A percentile compares a stretch with the other conserved stretches of the same genome.
Evolutionary conservation across 2,113 vertebrate genomes (phyloP).

Genomic region (Budorcas taxicolor): DNA sequence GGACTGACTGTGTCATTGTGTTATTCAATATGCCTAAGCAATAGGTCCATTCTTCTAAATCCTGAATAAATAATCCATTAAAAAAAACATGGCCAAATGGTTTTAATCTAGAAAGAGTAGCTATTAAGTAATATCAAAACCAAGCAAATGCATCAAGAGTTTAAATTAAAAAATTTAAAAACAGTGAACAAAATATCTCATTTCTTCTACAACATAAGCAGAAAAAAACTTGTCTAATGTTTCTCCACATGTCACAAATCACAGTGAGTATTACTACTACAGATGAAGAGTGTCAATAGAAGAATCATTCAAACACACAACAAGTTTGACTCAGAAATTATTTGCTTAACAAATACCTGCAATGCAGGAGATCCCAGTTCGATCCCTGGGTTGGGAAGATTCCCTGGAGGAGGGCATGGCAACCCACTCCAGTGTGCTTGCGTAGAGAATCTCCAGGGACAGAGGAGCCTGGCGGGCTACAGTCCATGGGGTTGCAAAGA

Average conservation of each 20-base stretch:
- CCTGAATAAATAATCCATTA: background rate
- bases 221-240: background rate
- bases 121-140: background rate
- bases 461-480: background rate
- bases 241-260: background rate
- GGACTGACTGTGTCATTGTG: background rate
- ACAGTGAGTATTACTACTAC: background rate
- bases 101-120: background rate
- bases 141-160: background rate
- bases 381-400: background rate
- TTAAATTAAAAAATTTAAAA: conserved; percentile 30
- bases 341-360: background rate
- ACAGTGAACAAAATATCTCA: background rate
- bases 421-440: background rate
- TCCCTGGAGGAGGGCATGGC: background rate
- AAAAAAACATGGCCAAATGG: background rate
- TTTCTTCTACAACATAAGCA: background rate
- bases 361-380: background rate
- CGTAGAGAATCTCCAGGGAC: background rate
- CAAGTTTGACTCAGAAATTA: background rate
- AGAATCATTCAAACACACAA: background rate
- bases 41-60: background rate
- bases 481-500: background rate
- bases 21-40: conserved; percentile 1
- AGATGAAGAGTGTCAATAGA: background rate